Evolutionary conservation across 1,140 invertebrate species (phyloP).

Genomic region (Gonioctena quinquepunctata): DNA sequence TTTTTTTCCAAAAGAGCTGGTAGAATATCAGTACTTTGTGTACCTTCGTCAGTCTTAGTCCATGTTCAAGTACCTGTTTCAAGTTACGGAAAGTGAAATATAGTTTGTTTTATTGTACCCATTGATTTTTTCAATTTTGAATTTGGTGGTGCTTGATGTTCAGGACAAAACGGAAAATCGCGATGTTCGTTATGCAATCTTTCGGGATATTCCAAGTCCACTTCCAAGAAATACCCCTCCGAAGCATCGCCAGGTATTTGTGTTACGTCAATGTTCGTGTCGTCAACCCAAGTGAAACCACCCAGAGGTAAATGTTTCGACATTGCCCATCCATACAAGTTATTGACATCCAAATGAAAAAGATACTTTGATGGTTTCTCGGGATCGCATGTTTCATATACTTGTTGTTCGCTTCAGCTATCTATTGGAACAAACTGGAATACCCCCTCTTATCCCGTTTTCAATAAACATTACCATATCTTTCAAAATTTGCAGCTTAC

Average conservation of each 20-base stretch:
- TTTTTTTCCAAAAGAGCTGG: constrained; percentile 57
- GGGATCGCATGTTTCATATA: constrained; percentile 54
- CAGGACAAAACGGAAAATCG: constrained; percentile 54
- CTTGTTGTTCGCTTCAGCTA: constrained; percentile 53
- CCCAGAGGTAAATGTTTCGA: constrained; percentile 52
- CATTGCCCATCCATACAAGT: constrained; percentile 62
- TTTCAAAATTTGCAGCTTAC: no score
- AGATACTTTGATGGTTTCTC: constrained; percentile 46
- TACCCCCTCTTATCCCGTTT: constrained; percentile 51
- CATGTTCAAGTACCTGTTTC: constrained; percentile 3
- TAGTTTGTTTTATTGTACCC: constrained; percentile 46
- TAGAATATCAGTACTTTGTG: constrained; percentile 48
- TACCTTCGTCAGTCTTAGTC: neutral
- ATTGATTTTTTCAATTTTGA: constrained; percentile 52
- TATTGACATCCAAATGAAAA: constrained; percentile 59
- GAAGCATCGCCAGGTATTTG: constrained; percentile 49
- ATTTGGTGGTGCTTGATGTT: constrained; percentile 10
- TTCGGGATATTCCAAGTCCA: constrained; percentile 50
- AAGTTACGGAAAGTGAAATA: constrained; percentile 48
- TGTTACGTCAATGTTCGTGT: constrained; percentile 39
- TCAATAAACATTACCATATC: constrained; percentile 52
- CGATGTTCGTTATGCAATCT: constrained; percentile 59
- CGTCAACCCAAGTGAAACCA: constrained; percentile 56
- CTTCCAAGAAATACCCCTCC: constrained; percentile 62
- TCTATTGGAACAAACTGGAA: constrained; percentile 42